Evolutionary conservation across 2,888 invertebrate species (phyloP).

Genomic region (Epiperipatus broadwayi): DNA sequence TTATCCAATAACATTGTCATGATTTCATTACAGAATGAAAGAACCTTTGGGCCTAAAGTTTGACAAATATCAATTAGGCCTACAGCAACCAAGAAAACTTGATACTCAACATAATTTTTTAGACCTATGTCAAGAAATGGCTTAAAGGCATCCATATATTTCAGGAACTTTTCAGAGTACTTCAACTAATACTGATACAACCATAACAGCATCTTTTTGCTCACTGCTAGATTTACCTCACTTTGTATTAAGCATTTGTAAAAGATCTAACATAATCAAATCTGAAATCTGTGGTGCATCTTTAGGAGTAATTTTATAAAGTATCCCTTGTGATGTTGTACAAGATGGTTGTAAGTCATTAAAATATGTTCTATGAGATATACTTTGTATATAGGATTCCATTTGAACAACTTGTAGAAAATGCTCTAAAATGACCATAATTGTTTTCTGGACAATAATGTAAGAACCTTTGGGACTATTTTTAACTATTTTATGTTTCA

Average conservation of each 20-base stretch:
- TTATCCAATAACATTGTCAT: no score
- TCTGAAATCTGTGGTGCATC: constrained; percentile 95
- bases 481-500: constrained; percentile 95
- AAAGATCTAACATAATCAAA: constrained; percentile 80
- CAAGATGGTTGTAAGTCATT: constrained; percentile 86
- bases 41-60: no score
- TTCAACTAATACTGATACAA: constrained; percentile 85
- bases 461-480: constrained; percentile 92
- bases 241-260: constrained; percentile 83
- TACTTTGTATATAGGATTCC: constrained; percentile 50
- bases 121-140: constrained; percentile 74
- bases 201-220: constrained; percentile 95
- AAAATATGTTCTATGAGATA: constrained; percentile 73
- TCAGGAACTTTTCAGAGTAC: constrained; percentile 71
- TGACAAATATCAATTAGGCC: no score
- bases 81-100: no score
- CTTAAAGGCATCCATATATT: constrained; percentile 94
- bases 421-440: constrained; percentile 82
- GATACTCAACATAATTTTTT: constrained; percentile 83
- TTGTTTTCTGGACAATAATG: constrained; percentile 81
- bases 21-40: no score
- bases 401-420: constrained; percentile 82
- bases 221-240: constrained; percentile 65
- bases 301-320: constrained; percentile 75
- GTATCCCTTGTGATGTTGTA: constrained; percentile 59